A percentile compares a stretch with the other conserved stretches of the same genome.
Conservation (phyloP, 2,797 vertebrate species). For the Acanthurus tractus region DNA sequence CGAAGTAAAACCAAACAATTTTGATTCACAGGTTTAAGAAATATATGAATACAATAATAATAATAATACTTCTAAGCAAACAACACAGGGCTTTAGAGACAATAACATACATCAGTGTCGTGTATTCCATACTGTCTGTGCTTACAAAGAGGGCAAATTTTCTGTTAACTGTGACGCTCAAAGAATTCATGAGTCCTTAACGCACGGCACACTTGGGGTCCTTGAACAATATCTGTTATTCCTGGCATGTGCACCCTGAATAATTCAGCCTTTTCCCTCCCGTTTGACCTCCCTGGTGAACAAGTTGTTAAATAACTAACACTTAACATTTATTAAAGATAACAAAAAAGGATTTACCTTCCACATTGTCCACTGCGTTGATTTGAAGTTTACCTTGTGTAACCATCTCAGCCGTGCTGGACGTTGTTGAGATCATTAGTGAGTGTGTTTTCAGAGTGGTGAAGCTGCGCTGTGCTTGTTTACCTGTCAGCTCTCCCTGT, state of each 20-base stretch:
- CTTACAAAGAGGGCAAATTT: neutral
- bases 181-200: neutral
- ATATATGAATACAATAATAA: neutral
- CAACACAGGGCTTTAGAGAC: neutral
- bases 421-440: conserved; percentile 62
- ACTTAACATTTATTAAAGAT: neutral
- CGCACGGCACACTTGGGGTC: neutral
- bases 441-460: neutral
- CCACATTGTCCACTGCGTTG: conserved; percentile 45
- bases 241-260: neutral
- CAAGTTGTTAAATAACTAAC: neutral
- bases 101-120: neutral
- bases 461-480: conserved; percentile 44
- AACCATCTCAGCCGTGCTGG: conserved; percentile 73
- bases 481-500: conserved; percentile 30
- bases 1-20: too few relatives aligned
- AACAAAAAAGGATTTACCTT: conserved; percentile 66
- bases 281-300: neutral
- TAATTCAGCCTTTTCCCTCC: neutral
- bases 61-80: neutral
- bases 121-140: neutral
- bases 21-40: too few relatives aligned
- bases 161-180: neutral
- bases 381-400: conserved; percentile 73
- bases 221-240: neutral